A percentile compares a stretch with the other conserved stretches of the same genome.
Conservation (phyloP, 2,797 vertebrate species). For the Aeoliscus strigatus region DNA sequence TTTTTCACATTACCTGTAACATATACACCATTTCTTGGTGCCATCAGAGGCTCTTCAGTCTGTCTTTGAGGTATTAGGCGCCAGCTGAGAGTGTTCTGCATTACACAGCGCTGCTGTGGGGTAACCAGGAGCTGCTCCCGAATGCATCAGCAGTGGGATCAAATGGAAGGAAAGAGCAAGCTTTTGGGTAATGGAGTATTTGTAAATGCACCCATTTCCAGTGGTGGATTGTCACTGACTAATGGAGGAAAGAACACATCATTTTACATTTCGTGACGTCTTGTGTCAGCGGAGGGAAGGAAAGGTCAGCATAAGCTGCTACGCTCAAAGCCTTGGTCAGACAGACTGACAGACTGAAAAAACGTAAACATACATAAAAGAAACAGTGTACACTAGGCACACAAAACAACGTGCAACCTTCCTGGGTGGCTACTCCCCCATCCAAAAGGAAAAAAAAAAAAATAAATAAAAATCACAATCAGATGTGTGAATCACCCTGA, state of each 20-base stretch:
- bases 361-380: too few species aligned
- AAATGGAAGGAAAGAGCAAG: conserved; percentile 17
- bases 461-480: too few species aligned
- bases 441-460: too few species aligned
- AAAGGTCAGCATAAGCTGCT: not conserved
- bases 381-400: too few species aligned
- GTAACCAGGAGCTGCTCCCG: conserved; percentile 26
- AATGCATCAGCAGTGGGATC: conserved; percentile 14
- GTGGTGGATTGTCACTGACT: conserved; percentile 9
- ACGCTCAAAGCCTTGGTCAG: too few species aligned
- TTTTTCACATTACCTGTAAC: too few species aligned
- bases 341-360: too few species aligned
- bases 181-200: conserved; percentile 25
- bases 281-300: not conserved
- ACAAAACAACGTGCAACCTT: too few species aligned
- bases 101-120: conserved; percentile 17
- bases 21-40: not conserved
- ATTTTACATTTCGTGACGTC: conserved; percentile 1
- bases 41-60: conserved; percentile 7
- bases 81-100: conserved; percentile 28
- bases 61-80: conserved; percentile 6
- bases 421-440: too few species aligned
- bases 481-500: too few species aligned
- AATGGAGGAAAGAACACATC: conserved; percentile 2
- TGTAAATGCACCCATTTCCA: conserved; percentile 26